phyloP scores from a whole-genome alignment of 2,113 vertebrate species.

The Tringa solitaria region DNA sequence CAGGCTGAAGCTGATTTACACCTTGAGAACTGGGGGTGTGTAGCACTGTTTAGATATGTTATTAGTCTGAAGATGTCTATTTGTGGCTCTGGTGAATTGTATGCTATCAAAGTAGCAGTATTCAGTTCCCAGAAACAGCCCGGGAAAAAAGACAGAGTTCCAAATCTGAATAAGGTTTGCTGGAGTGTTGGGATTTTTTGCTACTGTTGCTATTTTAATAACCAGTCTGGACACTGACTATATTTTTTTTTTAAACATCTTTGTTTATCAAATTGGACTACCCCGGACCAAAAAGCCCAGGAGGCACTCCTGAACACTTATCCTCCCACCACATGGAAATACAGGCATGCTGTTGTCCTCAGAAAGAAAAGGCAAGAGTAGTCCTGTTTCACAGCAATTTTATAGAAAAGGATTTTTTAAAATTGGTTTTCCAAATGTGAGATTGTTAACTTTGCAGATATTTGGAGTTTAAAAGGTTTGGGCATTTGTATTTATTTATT shows the following conservation, averaged over 20 bases:
- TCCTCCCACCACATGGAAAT: neutral
- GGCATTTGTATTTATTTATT: slow-evolving; percentile 1
- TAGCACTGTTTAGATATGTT: neutral
- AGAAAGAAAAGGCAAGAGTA: neutral
- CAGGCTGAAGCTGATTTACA: neutral
- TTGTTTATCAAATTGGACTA: neutral
- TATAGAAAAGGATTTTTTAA: neutral
- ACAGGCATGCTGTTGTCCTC: neutral
- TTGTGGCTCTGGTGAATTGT: neutral
- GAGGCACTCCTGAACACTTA: neutral
- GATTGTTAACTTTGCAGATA: neutral
- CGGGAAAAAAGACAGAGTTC: neutral
- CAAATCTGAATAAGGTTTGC: neutral
- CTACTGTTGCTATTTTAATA: neutral
- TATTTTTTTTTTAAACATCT: neutral
- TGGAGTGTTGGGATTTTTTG: neutral
- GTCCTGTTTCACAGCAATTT: neutral
- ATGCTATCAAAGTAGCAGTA: neutral
- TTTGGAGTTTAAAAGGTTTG: slow-evolving; percentile 5
- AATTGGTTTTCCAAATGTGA: neutral
- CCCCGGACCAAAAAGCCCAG: neutral
- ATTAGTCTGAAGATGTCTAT: neutral
- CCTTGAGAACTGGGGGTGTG: neutral
- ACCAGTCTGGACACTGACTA: neutral
- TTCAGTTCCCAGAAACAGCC: neutral